Evolutionary conservation across 2,888 invertebrate genomes (phyloP).

Genomic region (Criorhina ranunculi): DNA sequence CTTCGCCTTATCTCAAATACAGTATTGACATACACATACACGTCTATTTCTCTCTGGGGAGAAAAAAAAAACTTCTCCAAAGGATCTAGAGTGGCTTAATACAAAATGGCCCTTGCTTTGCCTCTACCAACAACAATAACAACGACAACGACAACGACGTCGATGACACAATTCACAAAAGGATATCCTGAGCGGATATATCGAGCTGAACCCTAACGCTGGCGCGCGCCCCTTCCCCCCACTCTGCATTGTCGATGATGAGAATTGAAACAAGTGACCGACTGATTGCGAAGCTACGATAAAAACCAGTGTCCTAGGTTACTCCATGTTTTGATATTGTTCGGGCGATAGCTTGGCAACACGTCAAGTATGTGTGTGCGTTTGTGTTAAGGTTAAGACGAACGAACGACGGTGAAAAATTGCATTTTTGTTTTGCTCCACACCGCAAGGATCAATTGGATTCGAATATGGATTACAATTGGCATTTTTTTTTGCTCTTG

Average conservation of each 20-base stretch:
- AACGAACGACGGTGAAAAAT: conserved; percentile 54
- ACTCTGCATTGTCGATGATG: conserved; percentile 38
- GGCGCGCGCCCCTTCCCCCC: background rate
- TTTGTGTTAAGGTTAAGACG: conserved; percentile 51
- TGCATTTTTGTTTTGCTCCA: conserved; percentile 66
- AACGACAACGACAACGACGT: conserved; percentile 20
- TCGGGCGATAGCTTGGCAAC: conserved; percentile 44
- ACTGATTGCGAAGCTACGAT: conserved; percentile 69
- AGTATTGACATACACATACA: conserved; percentile 5
- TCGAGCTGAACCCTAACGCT: conserved; percentile 50
- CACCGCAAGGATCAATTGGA: conserved; percentile 74
- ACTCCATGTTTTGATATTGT: conserved; percentile 38
- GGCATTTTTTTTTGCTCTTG: conserved; percentile 39
- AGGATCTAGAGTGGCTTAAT: conserved; percentile 55
- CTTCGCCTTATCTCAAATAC: conserved; percentile 67
- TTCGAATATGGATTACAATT: conserved; percentile 75
- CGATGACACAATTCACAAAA: conserved; percentile 67
- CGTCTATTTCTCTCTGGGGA: conserved; percentile 40
- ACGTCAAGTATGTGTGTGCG: conserved; percentile 6
- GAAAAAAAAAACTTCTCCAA: conserved; percentile 53
- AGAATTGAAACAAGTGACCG: conserved; percentile 76
- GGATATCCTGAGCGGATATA: conserved; percentile 62
- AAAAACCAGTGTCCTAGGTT: conserved; percentile 63
- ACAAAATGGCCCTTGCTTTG: conserved; percentile 53
- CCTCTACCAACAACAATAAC: conserved; percentile 18